phyloP scores from a whole-genome alignment of 2,113 vertebrate genomes.

The Dicerorhinus sumatrensis region DNA sequence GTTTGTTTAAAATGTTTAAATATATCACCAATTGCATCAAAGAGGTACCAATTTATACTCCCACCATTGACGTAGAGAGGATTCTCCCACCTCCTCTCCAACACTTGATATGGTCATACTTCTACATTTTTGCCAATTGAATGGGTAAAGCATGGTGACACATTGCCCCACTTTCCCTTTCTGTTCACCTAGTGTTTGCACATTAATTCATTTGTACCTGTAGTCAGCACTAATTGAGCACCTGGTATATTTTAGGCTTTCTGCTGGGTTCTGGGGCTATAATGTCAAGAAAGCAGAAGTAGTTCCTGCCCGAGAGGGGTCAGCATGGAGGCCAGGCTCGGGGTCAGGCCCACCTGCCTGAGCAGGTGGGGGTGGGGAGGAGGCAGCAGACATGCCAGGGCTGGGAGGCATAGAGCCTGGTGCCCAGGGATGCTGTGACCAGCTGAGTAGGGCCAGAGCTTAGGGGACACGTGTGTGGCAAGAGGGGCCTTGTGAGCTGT shows the following conservation, averaged over 20 bases:
- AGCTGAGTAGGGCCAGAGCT: background rate
- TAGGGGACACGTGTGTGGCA: background rate
- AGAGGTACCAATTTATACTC: background rate
- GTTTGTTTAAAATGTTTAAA: background rate
- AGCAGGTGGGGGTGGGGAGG: background rate
- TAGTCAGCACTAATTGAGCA: too few relatives aligned
- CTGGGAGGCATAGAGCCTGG: background rate
- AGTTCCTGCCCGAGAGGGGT: background rate
- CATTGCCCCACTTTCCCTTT: too few relatives aligned
- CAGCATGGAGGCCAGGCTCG: background rate
- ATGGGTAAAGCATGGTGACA: too few relatives aligned
- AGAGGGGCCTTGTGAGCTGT: background rate
- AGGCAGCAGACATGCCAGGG: background rate
- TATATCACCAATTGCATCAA: background rate
- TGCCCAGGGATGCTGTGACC: too few relatives aligned
- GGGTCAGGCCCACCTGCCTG: background rate
- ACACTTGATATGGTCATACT: background rate
- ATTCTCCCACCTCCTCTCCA: background rate
- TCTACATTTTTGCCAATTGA: background rate
- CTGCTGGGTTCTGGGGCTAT: background rate
- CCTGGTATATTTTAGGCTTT: background rate
- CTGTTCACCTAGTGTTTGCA: background rate
- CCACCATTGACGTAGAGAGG: background rate
- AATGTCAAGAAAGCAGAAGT: background rate
- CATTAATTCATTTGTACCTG: rapidly evolving